A percentile compares a stretch with the other conserved stretches of the same genome.
Conservation (phyloP, 2,888 invertebrate species). For the Ormia ochracea region DNA sequence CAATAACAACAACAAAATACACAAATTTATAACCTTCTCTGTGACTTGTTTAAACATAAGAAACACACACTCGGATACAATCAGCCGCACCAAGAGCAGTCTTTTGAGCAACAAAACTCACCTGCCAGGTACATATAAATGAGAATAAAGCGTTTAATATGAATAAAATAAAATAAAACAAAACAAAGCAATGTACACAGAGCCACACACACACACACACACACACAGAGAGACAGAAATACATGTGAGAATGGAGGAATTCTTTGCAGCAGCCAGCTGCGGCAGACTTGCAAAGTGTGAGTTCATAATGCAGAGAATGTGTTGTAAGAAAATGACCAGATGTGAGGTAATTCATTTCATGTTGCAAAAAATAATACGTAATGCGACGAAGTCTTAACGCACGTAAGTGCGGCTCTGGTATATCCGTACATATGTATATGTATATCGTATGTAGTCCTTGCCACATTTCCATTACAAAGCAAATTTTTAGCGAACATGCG, state of each 20-base stretch:
- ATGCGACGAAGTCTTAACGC: no score
- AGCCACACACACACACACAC: neutral
- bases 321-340: neutral
- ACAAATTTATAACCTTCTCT: constrained; percentile 55
- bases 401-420: no score
- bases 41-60: neutral
- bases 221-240: no score
- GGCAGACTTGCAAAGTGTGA: neutral
- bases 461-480: no score
- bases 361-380: no score
- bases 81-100: constrained; percentile 24
- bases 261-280: constrained; percentile 16
- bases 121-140: constrained; percentile 49
- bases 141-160: constrained; percentile 48
- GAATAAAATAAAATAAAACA: constrained; percentile 35
- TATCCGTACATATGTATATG: no score
- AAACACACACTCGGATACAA: constrained; percentile 14
- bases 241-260: constrained; percentile 28
- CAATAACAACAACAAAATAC: constrained; percentile 26
- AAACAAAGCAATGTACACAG: no score
- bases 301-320: neutral
- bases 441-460: no score
- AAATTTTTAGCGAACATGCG: no score
- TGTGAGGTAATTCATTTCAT: no score
- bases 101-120: constrained; percentile 47